Conservation (phyloP, 2,113 vertebrate species). For the Pelvicachromis taeniatus region DNA sequence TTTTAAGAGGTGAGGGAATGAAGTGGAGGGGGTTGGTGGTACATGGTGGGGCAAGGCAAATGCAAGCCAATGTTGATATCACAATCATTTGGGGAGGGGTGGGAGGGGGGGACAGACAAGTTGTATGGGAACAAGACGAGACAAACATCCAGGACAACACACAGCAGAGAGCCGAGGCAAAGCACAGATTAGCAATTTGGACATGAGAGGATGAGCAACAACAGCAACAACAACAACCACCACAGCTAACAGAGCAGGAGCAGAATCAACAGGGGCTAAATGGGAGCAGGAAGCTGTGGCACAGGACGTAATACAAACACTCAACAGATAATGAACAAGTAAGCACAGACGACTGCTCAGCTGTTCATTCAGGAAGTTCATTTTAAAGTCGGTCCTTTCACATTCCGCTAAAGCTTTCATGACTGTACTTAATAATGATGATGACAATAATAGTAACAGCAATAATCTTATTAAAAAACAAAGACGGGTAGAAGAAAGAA, state of each 20-base stretch:
- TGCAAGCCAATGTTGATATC: constrained; percentile 87
- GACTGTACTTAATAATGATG: background rate
- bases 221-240: constrained; percentile 50
- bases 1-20: constrained; percentile 64
- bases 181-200: constrained; percentile 93
- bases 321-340: constrained; percentile 54
- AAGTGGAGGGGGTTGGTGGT: constrained; percentile 29
- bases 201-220: constrained; percentile 81
- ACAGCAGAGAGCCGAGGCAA: constrained; percentile 91
- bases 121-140: constrained; percentile 59
- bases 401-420: background rate
- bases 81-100: constrained; percentile 72
- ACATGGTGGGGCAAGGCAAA: constrained; percentile 70
- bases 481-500: background rate
- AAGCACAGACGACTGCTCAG: constrained; percentile 39
- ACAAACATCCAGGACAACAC: constrained; percentile 68
- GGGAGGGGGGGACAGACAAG: constrained; percentile 43
- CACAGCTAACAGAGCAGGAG: constrained; percentile 58
- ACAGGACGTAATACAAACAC: constrained; percentile 58
- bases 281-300: constrained; percentile 11
- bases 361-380: constrained; percentile 35
- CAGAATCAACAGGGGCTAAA: constrained; percentile 39
- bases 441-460: background rate
- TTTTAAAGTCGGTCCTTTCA: constrained; percentile 60
- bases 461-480: background rate